Evolutionary conservation across 2,797 vertebrate genomes (phyloP).

Genomic region (Miichthys miiuy): DNA sequence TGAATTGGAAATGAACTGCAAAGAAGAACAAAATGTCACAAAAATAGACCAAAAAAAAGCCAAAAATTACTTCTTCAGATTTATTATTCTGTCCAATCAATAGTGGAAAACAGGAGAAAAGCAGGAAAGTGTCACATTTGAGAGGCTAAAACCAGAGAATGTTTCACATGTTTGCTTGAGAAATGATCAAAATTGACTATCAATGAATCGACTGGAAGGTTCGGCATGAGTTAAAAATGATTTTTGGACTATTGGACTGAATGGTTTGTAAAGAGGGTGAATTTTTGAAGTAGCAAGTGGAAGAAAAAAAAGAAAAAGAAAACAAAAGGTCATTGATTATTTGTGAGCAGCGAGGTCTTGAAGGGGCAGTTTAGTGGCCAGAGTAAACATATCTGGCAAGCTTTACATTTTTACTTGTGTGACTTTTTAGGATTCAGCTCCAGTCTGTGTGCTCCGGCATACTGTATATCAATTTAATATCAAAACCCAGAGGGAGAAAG

Average conservation of each 20-base stretch:
- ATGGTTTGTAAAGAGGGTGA: background rate
- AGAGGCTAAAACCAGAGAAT: background rate
- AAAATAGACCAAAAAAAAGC: slow-evolving; percentile 9
- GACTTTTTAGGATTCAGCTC: slow-evolving; percentile 24
- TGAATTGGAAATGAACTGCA: background rate
- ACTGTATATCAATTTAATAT: slow-evolving; percentile 22
- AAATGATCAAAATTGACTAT: background rate
- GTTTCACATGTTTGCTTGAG: background rate
- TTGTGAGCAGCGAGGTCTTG: slow-evolving; percentile 5
- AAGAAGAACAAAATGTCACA: background rate
- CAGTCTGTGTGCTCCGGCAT: background rate
- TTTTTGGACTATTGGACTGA: background rate
- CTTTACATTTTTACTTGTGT: slow-evolving; percentile 7
- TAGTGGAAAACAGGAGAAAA: background rate
- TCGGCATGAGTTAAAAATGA: background rate
- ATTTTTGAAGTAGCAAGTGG: slow-evolving; percentile 10
- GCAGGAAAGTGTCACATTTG: background rate
- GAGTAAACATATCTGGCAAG: background rate
- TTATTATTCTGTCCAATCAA: background rate
- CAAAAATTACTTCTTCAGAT: background rate
- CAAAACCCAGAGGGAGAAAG: slow-evolving; percentile 3
- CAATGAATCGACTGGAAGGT: background rate
- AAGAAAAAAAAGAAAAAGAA: background rate
- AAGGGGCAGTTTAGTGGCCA: background rate
- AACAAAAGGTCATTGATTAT: slow-evolving; percentile 20